Percentiles rank a stretch among this genome's conserved stretches.
Evolutionary conservation across 2,888 invertebrate genomes (phyloP).

Genomic region (Cheilosia grossa): DNA sequence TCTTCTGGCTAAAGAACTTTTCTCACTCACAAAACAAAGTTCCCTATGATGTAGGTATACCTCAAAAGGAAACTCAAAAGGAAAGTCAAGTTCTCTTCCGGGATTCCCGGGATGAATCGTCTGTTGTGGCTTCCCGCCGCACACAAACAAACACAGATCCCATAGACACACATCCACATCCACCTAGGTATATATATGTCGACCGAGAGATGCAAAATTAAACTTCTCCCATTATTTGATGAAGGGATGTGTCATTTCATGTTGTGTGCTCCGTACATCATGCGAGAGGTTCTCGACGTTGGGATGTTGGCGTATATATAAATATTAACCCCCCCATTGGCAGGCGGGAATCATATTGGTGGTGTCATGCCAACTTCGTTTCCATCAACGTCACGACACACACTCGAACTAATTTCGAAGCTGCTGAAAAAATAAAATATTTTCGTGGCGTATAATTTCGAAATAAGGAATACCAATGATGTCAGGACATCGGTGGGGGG

Average conservation of each 20-base stretch:
- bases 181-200: not conserved
- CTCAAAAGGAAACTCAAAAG: slow-evolving; percentile 74
- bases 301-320: slow-evolving; percentile 39
- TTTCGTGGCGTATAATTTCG: slow-evolving; percentile 67
- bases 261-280: slow-evolving; percentile 55
- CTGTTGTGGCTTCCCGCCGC: slow-evolving; percentile 35
- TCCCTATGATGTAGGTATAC: slow-evolving; percentile 1
- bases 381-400: slow-evolving; percentile 64
- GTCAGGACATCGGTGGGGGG: not conserved
- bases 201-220: slow-evolving; percentile 59
- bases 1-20: slow-evolving; percentile 34
- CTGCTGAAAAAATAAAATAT: slow-evolving; percentile 67
- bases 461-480: slow-evolving; percentile 58
- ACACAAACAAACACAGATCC: not conserved
- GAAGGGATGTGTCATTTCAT: slow-evolving; percentile 73
- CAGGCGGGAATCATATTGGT: slow-evolving; percentile 25
- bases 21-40: slow-evolving; percentile 52
- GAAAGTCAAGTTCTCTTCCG: slow-evolving; percentile 81
- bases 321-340: not conserved
- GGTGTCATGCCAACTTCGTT: slow-evolving; percentile 58
- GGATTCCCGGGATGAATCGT: slow-evolving; percentile 72
- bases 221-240: slow-evolving; percentile 72
- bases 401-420: slow-evolving; percentile 60
- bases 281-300: slow-evolving; percentile 61
- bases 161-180: not conserved